Evolutionary conservation across 2,113 vertebrate species (phyloP), one percentile per base, ranked within the genome.

Genomic region (Pterocles orientalis): DNA sequence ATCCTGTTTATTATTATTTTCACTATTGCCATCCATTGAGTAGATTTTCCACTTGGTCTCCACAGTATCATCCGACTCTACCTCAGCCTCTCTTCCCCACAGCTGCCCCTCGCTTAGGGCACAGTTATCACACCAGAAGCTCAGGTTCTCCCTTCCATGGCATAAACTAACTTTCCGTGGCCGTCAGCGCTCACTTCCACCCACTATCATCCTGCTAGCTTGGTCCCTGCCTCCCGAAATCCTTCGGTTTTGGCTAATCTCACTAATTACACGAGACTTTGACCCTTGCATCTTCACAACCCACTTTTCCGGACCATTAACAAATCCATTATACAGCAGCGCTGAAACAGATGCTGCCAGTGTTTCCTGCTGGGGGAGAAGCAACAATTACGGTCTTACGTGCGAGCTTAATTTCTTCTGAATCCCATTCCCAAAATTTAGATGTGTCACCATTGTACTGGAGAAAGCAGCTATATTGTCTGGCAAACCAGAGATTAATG

Each of bases 221-320:
- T 28, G 7, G 29, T 71, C 39, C 36, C 31, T 2, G 2, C 58
- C 81, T 85, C 64, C 79, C 17, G 33, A 60, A 92, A 90, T 51
- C 69, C 75, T 79, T 53, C 85, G 61, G 36, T 83, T 81, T 75
- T 81, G 34, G 18, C 82, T 88, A 51, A 77, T 18, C 33, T 90
- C 91, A 54, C 10, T 81, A 84, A 93, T 91, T 88, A 87, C 72
- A 39, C 4, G 51, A 62, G 68, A 29, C 41, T 90, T 91, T 86
- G 72, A 93, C 76, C 76, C 61, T 18, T 66, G 14, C 29, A 60
- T 60, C 68, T 79, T 96, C 94, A 57, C 85, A 79, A 29, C n/a
- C 43, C 70, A 6, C 66, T 89, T 75, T 83, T 90, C 88, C 86
- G 82, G 69, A 11, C 72, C 88, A 86, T 92, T 88, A 92, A 66